Evolutionary conservation across 2,797 vertebrate species (phyloP), one percentile per base, ranked within the genome.

Genomic region (Heliangelus exortis): DNA sequence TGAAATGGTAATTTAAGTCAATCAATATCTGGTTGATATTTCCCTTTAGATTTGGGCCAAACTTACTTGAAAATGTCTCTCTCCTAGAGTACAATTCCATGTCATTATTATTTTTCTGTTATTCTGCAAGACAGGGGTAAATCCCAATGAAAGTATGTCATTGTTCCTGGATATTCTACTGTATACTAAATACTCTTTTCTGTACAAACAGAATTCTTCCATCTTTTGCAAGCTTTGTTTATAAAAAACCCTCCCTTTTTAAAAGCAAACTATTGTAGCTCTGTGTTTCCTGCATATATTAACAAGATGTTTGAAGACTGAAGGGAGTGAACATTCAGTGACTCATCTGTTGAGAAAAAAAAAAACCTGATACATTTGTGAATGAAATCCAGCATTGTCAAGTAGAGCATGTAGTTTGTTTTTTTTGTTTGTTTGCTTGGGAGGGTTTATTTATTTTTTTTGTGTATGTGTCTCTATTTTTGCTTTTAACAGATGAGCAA

Each of bases 361-460:
- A 82, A 92, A 92, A 94, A 91, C 59, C 73, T 66, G 79, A 47
- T 91, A 50, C 5, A 15, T 74, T 90, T 93, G 71, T 95, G 86
- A 96, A 93, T 93, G 77, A 66, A 93, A 84, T 89, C 26, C 19
- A 15, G n/a, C 71, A 88, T 87, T 82, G 63, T 41, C 63, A 87
- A 92, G 79, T 26, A 74, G 45, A 93, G 43, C 48, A 2, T 76
- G 45, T 25, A 45, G 48, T 81, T 87, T 53, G 33, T 57, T 81
- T 10, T 54, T 84, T 55, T 31, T 36, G 34, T 36, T 36, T 34
- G 34, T 34, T 34, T 36, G 34, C 10, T 91, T 65, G 20, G 57
- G 15, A 19, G 31, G 12, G 3, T 2, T 74, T 48, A 48, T 31
- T 87, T 48, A 31, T 4, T 17, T 48, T 18, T 39, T 13, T 2